Evolutionary conservation across 2,113 vertebrate genomes (phyloP).

Genomic region (Morone saxatilis): DNA sequence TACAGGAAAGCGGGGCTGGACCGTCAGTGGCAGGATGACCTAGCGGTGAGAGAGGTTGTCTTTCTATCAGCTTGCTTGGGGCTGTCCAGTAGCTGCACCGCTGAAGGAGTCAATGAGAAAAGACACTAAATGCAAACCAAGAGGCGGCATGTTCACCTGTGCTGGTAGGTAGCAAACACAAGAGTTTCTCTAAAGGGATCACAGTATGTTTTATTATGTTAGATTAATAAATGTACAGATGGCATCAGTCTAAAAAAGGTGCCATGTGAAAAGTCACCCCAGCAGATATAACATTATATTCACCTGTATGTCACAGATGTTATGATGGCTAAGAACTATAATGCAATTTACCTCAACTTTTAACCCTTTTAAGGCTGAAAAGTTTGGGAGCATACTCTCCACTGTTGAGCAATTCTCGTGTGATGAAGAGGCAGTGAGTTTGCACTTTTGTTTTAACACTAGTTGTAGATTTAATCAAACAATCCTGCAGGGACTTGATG

Average conservation of each 20-base stretch:
- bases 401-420: background rate
- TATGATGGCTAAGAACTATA: background rate
- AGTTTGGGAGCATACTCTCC: slow-evolving; percentile 3
- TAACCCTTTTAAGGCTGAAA: background rate
- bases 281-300: background rate
- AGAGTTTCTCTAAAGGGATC: background rate
- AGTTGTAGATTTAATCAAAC: background rate
- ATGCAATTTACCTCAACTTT: background rate
- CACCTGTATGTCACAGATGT: background rate
- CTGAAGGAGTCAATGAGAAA: slow-evolving; percentile 10
- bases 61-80: background rate
- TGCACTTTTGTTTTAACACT: slow-evolving; percentile 12
- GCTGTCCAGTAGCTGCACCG: slow-evolving; percentile 11
- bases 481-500: background rate
- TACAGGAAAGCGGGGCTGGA: background rate
- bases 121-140: background rate
- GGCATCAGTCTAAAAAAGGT: background rate
- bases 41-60: background rate
- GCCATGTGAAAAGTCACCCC: background rate
- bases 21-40: background rate
- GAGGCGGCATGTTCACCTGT: background rate
- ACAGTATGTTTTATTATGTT: background rate
- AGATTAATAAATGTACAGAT: background rate
- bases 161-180: background rate
- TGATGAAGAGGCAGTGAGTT: slow-evolving; percentile 23